Conservation (phyloP, 1,140 invertebrate genomes). For the Diplogasteroides magnus region DNA sequence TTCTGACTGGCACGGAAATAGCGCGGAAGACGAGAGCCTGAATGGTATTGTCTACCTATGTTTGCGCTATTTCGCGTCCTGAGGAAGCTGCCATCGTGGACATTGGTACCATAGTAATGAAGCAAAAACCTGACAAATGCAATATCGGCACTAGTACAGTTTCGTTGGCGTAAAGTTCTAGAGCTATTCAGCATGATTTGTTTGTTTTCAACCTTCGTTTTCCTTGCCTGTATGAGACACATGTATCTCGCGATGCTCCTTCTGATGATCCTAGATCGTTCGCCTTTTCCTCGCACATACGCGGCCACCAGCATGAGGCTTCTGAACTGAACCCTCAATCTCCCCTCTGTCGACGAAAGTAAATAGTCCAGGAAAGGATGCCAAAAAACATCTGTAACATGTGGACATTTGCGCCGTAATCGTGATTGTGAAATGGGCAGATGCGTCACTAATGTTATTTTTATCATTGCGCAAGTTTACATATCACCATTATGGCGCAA, state of each 20-base stretch:
- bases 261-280: conserved; percentile 76
- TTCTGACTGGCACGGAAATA: conserved; percentile 80
- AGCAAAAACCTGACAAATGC: neutral
- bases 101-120: neutral
- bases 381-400: too few species aligned
- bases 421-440: too few species aligned
- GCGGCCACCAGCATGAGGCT: conserved; percentile 66
- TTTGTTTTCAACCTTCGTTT: neutral
- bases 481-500: too few species aligned
- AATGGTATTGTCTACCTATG: neutral
- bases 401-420: too few species aligned
- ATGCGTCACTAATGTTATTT: too few species aligned
- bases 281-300: conserved; percentile 65
- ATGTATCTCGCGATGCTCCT: conserved; percentile 81
- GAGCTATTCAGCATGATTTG: too few species aligned
- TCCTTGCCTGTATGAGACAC: conserved; percentile 64
- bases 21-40: conserved; percentile 75
- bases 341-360: too few species aligned
- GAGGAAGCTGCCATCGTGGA: too few species aligned
- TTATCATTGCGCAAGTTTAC: too few species aligned
- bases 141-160: neutral
- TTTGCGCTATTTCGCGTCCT: too few species aligned
- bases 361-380: too few species aligned
- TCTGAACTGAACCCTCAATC: conserved; percentile 59
- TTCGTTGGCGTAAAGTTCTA: too few species aligned